phyloP scores from a whole-genome alignment of 1,140 invertebrate species.

The Belonocnema kinseyi region DNA sequence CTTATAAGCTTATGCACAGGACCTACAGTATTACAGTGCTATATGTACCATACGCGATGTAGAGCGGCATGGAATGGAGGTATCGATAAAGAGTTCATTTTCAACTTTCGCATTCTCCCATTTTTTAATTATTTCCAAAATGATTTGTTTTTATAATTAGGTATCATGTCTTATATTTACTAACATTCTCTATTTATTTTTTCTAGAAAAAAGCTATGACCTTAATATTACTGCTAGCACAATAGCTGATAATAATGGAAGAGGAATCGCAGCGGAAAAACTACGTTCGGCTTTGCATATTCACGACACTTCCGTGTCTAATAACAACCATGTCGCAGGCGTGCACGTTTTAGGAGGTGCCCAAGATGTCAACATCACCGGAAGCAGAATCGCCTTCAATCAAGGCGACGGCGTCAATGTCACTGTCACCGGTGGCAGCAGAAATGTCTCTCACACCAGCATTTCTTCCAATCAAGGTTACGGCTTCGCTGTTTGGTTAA shows the following conservation, averaged over 20 bases:
- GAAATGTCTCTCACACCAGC: conserved; percentile 89
- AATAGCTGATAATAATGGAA: conserved; percentile 92
- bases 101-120: no score
- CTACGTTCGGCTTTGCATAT: conserved; percentile 88
- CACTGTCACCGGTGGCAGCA: conserved; percentile 92
- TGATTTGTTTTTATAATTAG: no score
- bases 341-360: conserved; percentile 90
- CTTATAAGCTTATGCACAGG: no score
- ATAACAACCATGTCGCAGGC: conserved; percentile 92
- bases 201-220: conserved; percentile 87
- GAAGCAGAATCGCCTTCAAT: conserved; percentile 92
- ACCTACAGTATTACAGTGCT: no score
- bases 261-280: conserved; percentile 92
- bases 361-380: conserved; percentile 95
- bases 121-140: no score
- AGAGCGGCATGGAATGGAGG: no score
- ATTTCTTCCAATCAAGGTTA: conserved; percentile 88
- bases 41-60: no score
- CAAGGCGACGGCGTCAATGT: conserved; percentile 94
- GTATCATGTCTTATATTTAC: no score
- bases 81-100: no score
- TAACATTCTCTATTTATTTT: conserved; percentile 25
- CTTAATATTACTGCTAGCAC: conserved; percentile 90
- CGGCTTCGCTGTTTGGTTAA: conserved; percentile 92
- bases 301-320: conserved; percentile 87